Evolutionary conservation across 2,888 invertebrate genomes (phyloP).

Genomic region (Diplolepis rosae): DNA sequence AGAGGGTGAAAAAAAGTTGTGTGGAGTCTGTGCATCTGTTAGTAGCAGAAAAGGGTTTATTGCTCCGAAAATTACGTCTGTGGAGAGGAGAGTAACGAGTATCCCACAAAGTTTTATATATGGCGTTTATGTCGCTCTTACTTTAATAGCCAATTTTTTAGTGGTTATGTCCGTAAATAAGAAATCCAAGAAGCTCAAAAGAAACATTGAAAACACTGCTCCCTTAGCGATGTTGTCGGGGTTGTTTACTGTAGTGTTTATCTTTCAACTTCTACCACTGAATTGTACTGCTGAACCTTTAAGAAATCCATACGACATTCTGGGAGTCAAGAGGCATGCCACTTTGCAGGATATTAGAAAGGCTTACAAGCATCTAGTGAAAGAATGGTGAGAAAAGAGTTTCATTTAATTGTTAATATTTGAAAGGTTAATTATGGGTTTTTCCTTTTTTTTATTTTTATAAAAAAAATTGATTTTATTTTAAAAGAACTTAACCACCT

Average conservation of each 20-base stretch:
- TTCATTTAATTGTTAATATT: no score
- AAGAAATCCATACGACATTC: conserved; percentile 88
- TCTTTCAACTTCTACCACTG: conserved; percentile 61
- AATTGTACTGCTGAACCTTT: conserved; percentile 71
- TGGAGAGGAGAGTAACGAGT: neutral
- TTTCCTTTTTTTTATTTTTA: neutral
- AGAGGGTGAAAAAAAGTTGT: conserved; percentile 42
- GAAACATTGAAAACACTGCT: conserved; percentile 49
- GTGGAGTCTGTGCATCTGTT: conserved; percentile 44
- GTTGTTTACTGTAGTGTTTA: conserved; percentile 58
- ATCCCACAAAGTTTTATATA: conserved; percentile 26
- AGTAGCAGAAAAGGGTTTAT: neutral
- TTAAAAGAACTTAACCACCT: no score
- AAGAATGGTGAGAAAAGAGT: conserved; percentile 85
- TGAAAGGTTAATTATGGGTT: neutral
- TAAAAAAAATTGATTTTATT: neutral
- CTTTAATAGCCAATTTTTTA: conserved; percentile 61
- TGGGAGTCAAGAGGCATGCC: conserved; percentile 85
- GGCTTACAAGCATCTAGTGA: conserved; percentile 91
- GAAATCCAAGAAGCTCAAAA: conserved; percentile 52
- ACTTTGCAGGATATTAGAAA: conserved; percentile 88
- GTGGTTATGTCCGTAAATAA: conserved; percentile 52
- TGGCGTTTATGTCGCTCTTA: conserved; percentile 38
- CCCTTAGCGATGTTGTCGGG: conserved; percentile 59
- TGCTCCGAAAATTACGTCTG: neutral